phyloP scores from a whole-genome alignment of 2,797 vertebrate species.

The Phoxinus dragarum region DNA sequence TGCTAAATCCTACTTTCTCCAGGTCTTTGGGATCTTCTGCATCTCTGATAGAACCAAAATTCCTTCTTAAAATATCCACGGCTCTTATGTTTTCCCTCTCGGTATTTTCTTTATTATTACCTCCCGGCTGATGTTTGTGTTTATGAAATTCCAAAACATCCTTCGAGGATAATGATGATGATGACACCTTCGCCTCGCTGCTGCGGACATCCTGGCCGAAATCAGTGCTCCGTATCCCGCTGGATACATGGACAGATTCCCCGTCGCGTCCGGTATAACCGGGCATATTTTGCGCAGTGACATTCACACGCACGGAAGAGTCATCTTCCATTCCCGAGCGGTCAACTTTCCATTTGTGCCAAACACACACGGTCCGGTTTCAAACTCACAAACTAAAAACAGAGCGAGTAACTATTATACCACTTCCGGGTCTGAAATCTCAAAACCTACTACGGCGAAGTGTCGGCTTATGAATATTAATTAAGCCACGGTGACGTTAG shows the following conservation, averaged over 20 bases:
- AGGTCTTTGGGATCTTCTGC: conserved; percentile 44
- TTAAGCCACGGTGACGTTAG: background rate
- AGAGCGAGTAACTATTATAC: conserved; percentile 64
- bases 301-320: conserved; percentile 67
- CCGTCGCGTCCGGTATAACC: conserved; percentile 73
- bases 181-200: conserved; percentile 53
- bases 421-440: conserved; percentile 75
- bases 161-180: conserved; percentile 34
- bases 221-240: conserved; percentile 67
- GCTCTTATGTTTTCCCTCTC: conserved; percentile 60
- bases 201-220: conserved; percentile 63
- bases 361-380: conserved; percentile 48
- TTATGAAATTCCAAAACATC: conserved; percentile 54
- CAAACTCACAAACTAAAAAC: conserved; percentile 72
- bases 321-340: conserved; percentile 77
- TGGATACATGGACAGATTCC: conserved; percentile 57
- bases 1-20: conserved; percentile 48
- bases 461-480: conserved; percentile 23
- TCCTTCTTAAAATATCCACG: conserved; percentile 75
- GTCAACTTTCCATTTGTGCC: conserved; percentile 61
- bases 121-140: conserved; percentile 54
- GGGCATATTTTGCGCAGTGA: conserved; percentile 71
- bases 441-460: conserved; percentile 17
- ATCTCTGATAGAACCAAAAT: conserved; percentile 64
- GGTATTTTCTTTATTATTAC: conserved; percentile 48